phyloP scores from a whole-genome alignment of 2,113 vertebrate genomes.

The Poeciliopsis retropinna region DNA sequence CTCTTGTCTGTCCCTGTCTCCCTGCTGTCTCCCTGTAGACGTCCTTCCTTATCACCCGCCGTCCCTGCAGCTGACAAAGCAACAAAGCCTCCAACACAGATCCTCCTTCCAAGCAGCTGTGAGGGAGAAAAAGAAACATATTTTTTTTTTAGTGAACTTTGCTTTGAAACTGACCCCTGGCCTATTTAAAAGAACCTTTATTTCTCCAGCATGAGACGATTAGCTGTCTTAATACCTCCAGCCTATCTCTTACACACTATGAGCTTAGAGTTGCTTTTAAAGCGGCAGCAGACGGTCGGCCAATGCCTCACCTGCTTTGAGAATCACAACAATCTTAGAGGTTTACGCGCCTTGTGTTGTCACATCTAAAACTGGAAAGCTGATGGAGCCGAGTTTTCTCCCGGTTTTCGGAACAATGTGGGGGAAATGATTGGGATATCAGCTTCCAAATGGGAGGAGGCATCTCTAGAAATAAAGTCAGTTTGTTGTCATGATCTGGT shows the following conservation, averaged over 20 bases:
- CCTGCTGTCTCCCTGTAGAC: neutral
- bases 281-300: conserved; percentile 8
- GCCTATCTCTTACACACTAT: neutral
- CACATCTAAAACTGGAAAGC: neutral
- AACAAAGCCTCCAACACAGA: conserved; percentile 36
- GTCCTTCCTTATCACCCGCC: conserved; percentile 32
- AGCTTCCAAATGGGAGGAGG: too few relatives aligned
- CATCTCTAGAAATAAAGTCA: too few relatives aligned
- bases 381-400: too few relatives aligned
- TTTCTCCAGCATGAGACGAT: neutral
- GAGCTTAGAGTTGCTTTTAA: neutral
- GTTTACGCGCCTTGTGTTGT: neutral
- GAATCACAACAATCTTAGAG: neutral
- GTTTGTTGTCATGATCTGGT: too few relatives aligned
- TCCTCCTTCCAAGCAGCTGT: neutral
- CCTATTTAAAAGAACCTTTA: neutral
- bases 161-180: neutral
- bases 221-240: neutral
- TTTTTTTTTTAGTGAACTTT: too few relatives aligned
- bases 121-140: too few relatives aligned
- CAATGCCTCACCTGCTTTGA: neutral
- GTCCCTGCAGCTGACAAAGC: conserved; percentile 13
- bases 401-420: too few relatives aligned
- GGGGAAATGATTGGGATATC: too few relatives aligned
- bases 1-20: neutral